Conservation (phyloP, 2,888 invertebrate species). For the Megastigmus dorsalis region DNA sequence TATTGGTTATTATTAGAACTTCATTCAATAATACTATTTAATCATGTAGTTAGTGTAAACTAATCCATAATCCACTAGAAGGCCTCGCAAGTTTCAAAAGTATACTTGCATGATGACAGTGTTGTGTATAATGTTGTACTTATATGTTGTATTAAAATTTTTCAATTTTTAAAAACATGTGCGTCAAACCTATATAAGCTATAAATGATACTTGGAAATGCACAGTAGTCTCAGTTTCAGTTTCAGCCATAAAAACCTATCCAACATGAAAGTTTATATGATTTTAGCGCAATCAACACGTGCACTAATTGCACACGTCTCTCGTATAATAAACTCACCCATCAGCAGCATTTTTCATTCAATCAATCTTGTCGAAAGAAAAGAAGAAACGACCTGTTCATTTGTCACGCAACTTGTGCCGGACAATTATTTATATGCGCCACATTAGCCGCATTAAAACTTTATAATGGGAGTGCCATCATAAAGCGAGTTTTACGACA, state of each 20-base stretch:
- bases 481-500: slow-evolving; percentile 19
- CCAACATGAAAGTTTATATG: background rate
- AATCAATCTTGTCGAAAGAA: background rate
- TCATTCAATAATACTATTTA: too few relatives aligned
- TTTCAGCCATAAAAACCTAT: background rate
- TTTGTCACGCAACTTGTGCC: background rate
- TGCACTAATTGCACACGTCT: background rate
- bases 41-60: too few relatives aligned
- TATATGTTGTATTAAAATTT: too few relatives aligned
- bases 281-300: background rate
- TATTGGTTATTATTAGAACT: too few relatives aligned
- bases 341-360: background rate
- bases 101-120: too few relatives aligned
- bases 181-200: too few relatives aligned
- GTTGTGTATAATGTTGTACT: too few relatives aligned
- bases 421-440: background rate
- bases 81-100: too few relatives aligned
- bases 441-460: background rate
- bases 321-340: background rate
- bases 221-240: too few relatives aligned
- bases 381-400: too few relatives aligned
- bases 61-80: too few relatives aligned
- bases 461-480: slow-evolving; percentile 13
- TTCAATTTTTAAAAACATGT: too few relatives aligned
- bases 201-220: background rate